Evolutionary conservation across 2,888 invertebrate genomes (phyloP), one percentile per base, ranked within the genome.

Genomic region (Hypercompe scribonia): DNA sequence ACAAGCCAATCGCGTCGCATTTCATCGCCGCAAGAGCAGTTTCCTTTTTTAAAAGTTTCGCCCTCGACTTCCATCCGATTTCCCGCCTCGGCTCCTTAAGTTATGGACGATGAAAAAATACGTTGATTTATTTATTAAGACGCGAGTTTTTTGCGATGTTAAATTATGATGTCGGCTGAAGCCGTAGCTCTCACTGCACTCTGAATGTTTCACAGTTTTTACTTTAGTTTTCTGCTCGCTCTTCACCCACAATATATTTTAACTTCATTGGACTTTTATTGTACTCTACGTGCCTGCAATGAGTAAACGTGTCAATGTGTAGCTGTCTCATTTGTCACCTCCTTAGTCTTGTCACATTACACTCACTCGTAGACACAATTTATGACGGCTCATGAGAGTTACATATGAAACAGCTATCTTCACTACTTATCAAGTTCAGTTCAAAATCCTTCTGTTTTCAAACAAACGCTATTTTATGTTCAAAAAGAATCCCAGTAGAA

Each of bases 41-140:
- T 95, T 95, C 95, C 94, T 95, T 95, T 95, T 95, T 95, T 95
- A 94, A 95, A 94, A 94, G 93, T 93, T 94, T 91, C 94, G 93
- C 93, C 94, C 90, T 94, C 93, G 84, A 93, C 94, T 95, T 94
- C 93, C 95, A 94, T 94, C 94, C 93, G 95, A 94, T 95, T 95
- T 95, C 94, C 95, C 95, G 95, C 94, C 92, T 94, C 86, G 85
- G 84, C 91, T 93, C 89, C 92, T 93, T 91, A 92, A 94, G 89
- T 92, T 93, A 94, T 93, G 92, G 93, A 91, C 89, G 93, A 86
- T 91, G 92, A 93, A 94, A 95, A 94, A 93, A 92, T 91, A 87
- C 87, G 84, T 89, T 91, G 92, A 94, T 93, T 94, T 94, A 93
- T 94, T 93, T 93, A 93, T 93, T 92, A 89, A 90, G 92, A 92